A percentile compares a stretch with the other conserved stretches of the same genome.
These are phyloP conservation scores for Lissonota sp. DNA, from an alignment of 2,888 invertebrate genomes.

Conservation along the genomic window DNA sequence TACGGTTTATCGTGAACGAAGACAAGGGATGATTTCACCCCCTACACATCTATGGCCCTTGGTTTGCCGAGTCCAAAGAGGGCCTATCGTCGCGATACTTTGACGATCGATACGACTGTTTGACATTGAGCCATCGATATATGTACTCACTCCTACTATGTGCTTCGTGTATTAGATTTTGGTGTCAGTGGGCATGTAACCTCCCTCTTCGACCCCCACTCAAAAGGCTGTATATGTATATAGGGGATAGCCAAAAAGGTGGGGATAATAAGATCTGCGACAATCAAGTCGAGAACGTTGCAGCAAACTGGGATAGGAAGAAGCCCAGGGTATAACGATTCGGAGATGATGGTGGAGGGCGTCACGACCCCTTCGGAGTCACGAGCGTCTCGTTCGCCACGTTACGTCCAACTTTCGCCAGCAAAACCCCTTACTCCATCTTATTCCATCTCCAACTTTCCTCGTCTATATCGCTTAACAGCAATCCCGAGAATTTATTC, in stretches of 20 bases:
- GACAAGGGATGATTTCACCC: too few species aligned
- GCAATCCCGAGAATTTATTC: not conserved
- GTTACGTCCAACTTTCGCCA: slow-evolving; percentile 74
- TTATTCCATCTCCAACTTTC: slow-evolving; percentile 13
- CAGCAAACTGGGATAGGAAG: slow-evolving; percentile 20
- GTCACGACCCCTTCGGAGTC: slow-evolving; percentile 73
- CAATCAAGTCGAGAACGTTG: slow-evolving; percentile 78
- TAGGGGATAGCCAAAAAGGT: slow-evolving; percentile 52
- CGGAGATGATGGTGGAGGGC: slow-evolving; percentile 67
- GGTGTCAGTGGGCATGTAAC: not conserved
- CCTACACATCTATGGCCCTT: too few species aligned
- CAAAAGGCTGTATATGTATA: not conserved
- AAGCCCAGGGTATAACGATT: slow-evolving; percentile 4
- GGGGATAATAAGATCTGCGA: slow-evolving; percentile 83
- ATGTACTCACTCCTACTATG: too few species aligned
- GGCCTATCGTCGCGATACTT: too few species aligned
- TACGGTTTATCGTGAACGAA: too few species aligned
- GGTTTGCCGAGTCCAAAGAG: too few species aligned
- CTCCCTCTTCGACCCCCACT: not conserved
- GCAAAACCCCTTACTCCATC: slow-evolving; percentile 47
- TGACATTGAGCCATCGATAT: too few species aligned
- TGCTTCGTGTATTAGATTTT: slow-evolving; percentile 2
- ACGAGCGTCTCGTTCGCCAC: slow-evolving; percentile 79
- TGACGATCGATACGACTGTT: too few species aligned
- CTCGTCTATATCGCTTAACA: slow-evolving; percentile 15